Percentiles rank a stretch among this genome's conserved stretches.
phyloP scores from a whole-genome alignment of 1,140 invertebrate species.

The Drosophila oshimai region DNA sequence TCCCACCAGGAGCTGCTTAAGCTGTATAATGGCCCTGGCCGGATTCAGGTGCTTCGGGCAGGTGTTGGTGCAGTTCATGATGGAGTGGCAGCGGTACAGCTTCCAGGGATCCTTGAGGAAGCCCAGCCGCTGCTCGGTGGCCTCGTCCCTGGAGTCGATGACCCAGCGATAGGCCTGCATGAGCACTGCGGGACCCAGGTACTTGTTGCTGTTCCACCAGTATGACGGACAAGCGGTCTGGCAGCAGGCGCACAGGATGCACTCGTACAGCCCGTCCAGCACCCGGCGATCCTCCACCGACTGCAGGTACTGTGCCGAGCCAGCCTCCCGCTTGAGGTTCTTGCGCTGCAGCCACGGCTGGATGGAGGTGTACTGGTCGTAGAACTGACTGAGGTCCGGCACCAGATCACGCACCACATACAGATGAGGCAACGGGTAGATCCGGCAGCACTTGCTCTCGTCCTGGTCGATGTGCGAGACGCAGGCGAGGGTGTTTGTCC shows the following conservation, averaged over 20 bases:
- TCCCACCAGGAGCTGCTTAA: slow-evolving; percentile 95
- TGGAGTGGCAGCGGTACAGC: slow-evolving; percentile 95
- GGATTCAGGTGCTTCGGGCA: slow-evolving; percentile 99
- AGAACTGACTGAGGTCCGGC: slow-evolving; percentile 96
- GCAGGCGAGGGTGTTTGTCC: slow-evolving; percentile 96
- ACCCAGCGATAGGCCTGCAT: slow-evolving; percentile 98
- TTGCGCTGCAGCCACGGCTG: slow-evolving; percentile 96
- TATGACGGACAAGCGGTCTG: slow-evolving; percentile 97
- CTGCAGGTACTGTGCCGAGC: slow-evolving; percentile 90
- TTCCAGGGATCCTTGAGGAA: slow-evolving; percentile 94
- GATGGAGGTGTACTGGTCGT: slow-evolving; percentile 95
- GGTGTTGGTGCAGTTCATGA: slow-evolving; percentile 99
- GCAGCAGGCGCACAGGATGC: slow-evolving; percentile 98
- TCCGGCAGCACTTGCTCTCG: slow-evolving; percentile 55
- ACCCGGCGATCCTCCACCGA: slow-evolving; percentile 94
- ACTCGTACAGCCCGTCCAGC: slow-evolving; percentile 97
- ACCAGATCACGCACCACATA: slow-evolving; percentile 98
- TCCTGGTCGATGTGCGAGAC: slow-evolving; percentile 37
- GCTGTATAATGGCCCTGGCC: slow-evolving; percentile 95
- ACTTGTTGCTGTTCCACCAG: slow-evolving; percentile 99
- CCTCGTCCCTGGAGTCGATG: slow-evolving; percentile 97
- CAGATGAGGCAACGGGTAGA: slow-evolving; percentile 98
- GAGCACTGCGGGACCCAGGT: slow-evolving; percentile 96
- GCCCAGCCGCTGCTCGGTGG: slow-evolving; percentile 90
- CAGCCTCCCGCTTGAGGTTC: slow-evolving; percentile 85